Conservation (phyloP, 2,113 vertebrate species). For the Tiliqua scincoides region DNA sequence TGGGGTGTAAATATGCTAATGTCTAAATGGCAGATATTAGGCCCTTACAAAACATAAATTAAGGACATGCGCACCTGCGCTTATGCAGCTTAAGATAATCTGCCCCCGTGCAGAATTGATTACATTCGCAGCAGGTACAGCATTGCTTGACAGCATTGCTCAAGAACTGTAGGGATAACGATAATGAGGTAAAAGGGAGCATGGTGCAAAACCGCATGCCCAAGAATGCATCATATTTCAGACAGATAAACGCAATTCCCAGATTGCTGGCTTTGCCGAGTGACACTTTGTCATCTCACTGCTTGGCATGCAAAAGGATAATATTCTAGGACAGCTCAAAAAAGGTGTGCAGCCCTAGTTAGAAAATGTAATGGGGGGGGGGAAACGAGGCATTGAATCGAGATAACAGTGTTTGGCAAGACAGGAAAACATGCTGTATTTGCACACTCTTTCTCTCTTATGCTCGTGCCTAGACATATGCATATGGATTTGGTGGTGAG, state of each 20-base stretch:
- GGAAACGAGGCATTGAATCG: conserved; percentile 39
- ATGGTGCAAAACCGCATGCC: conserved; percentile 47
- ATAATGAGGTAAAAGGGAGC: conserved; percentile 63
- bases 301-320: conserved; percentile 57
- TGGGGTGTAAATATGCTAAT: neutral
- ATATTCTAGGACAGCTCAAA: conserved; percentile 38
- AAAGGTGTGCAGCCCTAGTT: conserved; percentile 21
- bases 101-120: conserved; percentile 30
- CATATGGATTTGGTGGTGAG: neutral
- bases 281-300: conserved; percentile 48
- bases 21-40: neutral
- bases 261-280: conserved; percentile 36
- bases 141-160: conserved; percentile 40
- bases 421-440: conserved; percentile 17
- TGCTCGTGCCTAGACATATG: neutral
- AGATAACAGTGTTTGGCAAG: conserved; percentile 34
- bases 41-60: conserved; percentile 6
- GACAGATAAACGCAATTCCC: conserved; percentile 31
- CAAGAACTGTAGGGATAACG: conserved; percentile 47
- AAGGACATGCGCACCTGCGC: neutral
- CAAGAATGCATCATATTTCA: conserved; percentile 30
- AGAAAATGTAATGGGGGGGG: conserved; percentile 14
- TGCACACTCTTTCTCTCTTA: neutral
- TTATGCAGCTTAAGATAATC: conserved; percentile 9
- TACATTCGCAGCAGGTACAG: conserved; percentile 37